Conservation (phyloP, 2,113 vertebrate genomes). For the Loxodonta africana region DNA sequence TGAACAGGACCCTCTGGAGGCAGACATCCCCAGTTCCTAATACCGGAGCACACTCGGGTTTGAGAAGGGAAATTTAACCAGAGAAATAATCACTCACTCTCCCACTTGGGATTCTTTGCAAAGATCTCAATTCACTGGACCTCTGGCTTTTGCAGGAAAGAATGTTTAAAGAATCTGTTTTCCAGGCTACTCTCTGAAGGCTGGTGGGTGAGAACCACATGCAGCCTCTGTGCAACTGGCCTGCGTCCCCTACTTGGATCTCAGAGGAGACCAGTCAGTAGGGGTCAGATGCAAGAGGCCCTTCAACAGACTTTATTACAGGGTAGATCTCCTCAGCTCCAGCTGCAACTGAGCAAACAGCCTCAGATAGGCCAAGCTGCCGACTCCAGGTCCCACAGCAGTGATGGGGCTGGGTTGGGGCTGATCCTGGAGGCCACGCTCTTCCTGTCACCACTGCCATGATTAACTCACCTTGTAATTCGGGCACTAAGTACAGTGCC, state of each 20-base stretch:
- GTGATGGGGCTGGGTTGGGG: background rate
- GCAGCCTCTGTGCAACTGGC: background rate
- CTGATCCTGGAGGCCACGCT: background rate
- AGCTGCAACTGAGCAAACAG: background rate
- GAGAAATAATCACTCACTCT: background rate
- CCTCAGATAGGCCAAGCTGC: background rate
- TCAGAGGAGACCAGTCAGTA: background rate
- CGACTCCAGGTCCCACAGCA: background rate
- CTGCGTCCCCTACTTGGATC: background rate
- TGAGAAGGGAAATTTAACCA: background rate
- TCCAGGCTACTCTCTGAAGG: background rate
- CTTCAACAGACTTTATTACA: background rate
- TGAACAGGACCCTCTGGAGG: background rate
- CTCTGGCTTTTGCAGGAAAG: background rate
- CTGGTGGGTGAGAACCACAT: too few relatives aligned
- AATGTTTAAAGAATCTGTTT: background rate
- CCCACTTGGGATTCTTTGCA: background rate
- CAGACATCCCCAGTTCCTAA: background rate
- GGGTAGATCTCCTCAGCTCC: background rate
- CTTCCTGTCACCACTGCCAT: rapidly evolving
- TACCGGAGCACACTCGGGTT: background rate
- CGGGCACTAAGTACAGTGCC: background rate
- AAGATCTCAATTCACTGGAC: background rate
- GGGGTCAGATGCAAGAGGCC: background rate
- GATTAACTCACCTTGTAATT: too few relatives aligned